Conservation (phyloP, 2,797 vertebrate species). For the Sarcophilus harrisii region DNA sequence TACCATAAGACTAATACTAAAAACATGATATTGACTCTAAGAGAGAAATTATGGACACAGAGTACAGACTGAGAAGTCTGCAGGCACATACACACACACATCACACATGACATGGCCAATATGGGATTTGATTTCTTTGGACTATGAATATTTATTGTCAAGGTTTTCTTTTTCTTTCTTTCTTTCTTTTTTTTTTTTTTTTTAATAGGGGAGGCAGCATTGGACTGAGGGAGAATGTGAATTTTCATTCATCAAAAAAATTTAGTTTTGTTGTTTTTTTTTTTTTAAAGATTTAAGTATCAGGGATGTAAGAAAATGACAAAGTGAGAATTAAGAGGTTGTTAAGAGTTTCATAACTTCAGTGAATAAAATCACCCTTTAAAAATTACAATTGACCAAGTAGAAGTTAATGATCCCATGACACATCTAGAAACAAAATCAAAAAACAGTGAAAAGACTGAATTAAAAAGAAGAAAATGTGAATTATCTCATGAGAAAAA, state of each 20-base stretch:
- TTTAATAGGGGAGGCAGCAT: neutral
- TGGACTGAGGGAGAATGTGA: neutral
- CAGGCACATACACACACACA: neutral
- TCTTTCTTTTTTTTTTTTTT: neutral
- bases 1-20: neutral
- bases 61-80: neutral
- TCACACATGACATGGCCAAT: neutral
- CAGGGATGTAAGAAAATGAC: neutral
- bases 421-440: neutral
- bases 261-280: too few relatives aligned
- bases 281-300: neutral
- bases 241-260: neutral
- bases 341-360: neutral
- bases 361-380: neutral
- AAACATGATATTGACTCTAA: neutral
- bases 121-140: neutral
- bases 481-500: neutral
- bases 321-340: neutral
- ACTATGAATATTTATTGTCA: neutral
- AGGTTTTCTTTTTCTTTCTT: neutral
- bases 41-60: neutral
- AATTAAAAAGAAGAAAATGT: neutral
- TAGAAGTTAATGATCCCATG: neutral
- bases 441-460: neutral
- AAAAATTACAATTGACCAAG: neutral